These are phyloP conservation scores for Belonocnema kinseyi DNA, from an alignment of 1,140 invertebrate genomes.

Conservation along the genomic window DNA sequence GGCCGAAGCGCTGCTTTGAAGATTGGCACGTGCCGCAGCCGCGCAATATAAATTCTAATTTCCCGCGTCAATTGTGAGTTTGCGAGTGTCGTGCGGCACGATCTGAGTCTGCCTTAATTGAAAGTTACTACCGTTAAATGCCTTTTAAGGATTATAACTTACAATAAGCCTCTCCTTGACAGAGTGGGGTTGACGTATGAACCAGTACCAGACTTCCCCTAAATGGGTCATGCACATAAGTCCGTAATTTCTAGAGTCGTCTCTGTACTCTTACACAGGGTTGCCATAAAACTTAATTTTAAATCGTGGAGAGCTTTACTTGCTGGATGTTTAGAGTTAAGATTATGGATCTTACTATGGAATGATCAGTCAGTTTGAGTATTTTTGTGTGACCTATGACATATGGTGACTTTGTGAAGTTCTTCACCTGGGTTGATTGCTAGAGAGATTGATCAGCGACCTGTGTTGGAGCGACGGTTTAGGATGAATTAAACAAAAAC, in stretches of 20 bases:
- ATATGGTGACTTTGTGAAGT: too few species aligned
- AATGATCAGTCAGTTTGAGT: too few species aligned
- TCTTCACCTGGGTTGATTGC: too few species aligned
- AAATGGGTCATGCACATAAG: neutral
- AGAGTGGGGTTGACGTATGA: neutral
- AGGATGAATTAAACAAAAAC: too few species aligned
- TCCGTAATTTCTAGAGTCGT: neutral
- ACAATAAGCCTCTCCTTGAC: neutral
- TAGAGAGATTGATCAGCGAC: too few species aligned
- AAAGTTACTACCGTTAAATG: slow-evolving; percentile 23
- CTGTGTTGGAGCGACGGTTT: too few species aligned
- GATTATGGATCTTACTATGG: too few species aligned
- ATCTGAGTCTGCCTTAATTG: slow-evolving; percentile 24
- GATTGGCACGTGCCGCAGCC: slow-evolving; percentile 18
- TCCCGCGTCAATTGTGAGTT: slow-evolving; percentile 21
- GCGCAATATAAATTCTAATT: slow-evolving; percentile 30
- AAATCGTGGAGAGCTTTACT: too few species aligned
- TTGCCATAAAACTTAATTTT: too few species aligned
- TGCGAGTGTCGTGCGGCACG: slow-evolving; percentile 27
- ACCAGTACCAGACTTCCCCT: neutral
- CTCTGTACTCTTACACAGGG: neutral
- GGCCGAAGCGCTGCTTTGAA: neutral
- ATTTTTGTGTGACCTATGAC: too few species aligned
- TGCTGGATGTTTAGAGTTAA: too few species aligned
- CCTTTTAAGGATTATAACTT: slow-evolving; percentile 28